phyloP scores from a whole-genome alignment of 2,888 invertebrate species.

The Drosophila gaucha region DNA sequence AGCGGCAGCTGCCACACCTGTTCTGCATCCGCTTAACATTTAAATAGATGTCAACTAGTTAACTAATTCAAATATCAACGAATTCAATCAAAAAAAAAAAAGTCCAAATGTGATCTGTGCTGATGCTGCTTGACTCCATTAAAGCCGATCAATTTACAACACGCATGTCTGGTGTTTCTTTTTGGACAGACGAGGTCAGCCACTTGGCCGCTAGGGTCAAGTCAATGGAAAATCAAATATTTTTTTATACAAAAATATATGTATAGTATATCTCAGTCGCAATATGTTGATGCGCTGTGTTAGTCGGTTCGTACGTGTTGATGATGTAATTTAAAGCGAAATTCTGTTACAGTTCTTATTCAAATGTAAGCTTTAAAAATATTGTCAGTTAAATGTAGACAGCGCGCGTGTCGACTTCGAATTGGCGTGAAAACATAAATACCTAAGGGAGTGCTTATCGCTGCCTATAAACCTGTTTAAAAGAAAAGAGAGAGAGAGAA shows the following conservation, averaged over 20 bases:
- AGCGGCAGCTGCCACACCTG: constrained; percentile 22
- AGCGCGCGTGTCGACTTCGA: constrained; percentile 29
- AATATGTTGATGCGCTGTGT: constrained; percentile 10
- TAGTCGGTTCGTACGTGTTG: constrained; percentile 34
- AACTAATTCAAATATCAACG: constrained; percentile 24
- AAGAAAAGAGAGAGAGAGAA: background rate
- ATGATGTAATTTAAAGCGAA: constrained; percentile 47
- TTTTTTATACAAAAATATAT: background rate
- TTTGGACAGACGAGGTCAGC: constrained; percentile 51
- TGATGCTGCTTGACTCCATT: constrained; percentile 32
- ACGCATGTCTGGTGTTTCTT: constrained; percentile 43
- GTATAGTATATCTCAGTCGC: constrained; percentile 17
- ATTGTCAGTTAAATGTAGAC: constrained; percentile 36
- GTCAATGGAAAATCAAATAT: constrained; percentile 35
- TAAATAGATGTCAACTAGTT: constrained; percentile 29
- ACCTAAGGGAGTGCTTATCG: constrained; percentile 18
- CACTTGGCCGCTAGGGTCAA: constrained; percentile 47
- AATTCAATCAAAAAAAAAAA: constrained; percentile 28
- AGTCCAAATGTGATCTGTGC: constrained; percentile 30
- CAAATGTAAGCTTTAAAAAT: constrained; percentile 16
- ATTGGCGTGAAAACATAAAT: constrained; percentile 12
- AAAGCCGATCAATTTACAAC: constrained; percentile 59
- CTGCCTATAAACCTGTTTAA: constrained; percentile 41
- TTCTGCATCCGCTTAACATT: constrained; percentile 44
- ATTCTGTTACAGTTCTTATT: constrained; percentile 44